A percentile compares a stretch with the other conserved stretches of the same genome.
Conservation (phyloP, 1,140 invertebrate species). For the Diachasmimorpha longicaudata region DNA sequence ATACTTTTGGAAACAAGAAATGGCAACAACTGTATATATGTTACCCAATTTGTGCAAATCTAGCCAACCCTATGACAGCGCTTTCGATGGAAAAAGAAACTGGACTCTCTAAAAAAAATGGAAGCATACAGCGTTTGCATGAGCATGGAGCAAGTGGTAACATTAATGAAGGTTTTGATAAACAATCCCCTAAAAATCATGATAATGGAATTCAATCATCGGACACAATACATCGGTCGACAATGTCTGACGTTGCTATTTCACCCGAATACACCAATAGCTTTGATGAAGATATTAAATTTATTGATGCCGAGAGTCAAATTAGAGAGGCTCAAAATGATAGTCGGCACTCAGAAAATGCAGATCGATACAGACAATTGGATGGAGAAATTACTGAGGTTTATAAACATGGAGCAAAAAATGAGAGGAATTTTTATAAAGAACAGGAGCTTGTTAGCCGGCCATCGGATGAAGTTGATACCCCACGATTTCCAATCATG, state of each 20-base stretch:
- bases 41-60: conserved; percentile 8
- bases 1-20: background rate
- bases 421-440: conserved; percentile 35
- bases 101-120: conserved; percentile 26
- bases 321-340: conserved; percentile 44
- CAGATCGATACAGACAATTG: conserved; percentile 34
- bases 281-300: conserved; percentile 34
- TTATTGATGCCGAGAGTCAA: conserved; percentile 40
- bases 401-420: conserved; percentile 13
- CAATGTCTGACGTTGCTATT: conserved; percentile 12
- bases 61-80: conserved; percentile 31
- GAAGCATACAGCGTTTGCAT: conserved; percentile 11
- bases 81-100: conserved; percentile 39
- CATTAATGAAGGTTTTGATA: conserved; percentile 38
- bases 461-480: conserved; percentile 55
- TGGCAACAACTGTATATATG: conserved; percentile 1
- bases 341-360: conserved; percentile 29
- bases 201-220: conserved; percentile 5
- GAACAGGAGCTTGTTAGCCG: conserved; percentile 51
- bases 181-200: background rate
- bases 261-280: conserved; percentile 5
- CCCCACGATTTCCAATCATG: conserved; percentile 51
- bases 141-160: conserved; percentile 26
- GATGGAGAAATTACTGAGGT: conserved; percentile 18
- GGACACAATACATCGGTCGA: conserved; percentile 11